These are phyloP conservation scores for Schlechtendalia chinensis DNA, from an alignment of 1,140 invertebrate genomes.

Conservation along the genomic window DNA sequence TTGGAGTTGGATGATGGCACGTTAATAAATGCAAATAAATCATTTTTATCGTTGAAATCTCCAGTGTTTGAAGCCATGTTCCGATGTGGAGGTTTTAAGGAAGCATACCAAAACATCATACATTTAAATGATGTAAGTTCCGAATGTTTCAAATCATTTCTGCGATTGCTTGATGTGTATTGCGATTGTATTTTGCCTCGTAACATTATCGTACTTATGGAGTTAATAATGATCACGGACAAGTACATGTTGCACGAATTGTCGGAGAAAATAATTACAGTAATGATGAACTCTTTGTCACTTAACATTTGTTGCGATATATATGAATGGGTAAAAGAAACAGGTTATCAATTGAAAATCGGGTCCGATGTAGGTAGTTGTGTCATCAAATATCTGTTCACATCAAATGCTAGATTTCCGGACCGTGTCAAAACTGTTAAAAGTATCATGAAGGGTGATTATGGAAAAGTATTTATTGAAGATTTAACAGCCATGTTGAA, in stretches of 20 bases:
- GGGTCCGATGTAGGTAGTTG: conserved; percentile 54
- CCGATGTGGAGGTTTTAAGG: conserved; percentile 63
- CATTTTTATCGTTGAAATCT: conserved; percentile 64
- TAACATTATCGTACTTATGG: conserved; percentile 62
- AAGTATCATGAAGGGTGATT: conserved; percentile 54
- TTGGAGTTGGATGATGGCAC: conserved; percentile 67
- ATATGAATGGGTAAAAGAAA: conserved; percentile 57
- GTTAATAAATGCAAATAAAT: conserved; percentile 62
- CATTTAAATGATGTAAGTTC: conserved; percentile 52
- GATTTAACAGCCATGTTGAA: conserved; percentile 55
- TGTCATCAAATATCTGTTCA: conserved; percentile 57
- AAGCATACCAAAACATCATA: conserved; percentile 61
- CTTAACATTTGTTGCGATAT: conserved; percentile 57
- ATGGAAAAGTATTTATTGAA: conserved; percentile 56
- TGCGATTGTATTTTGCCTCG: conserved; percentile 55
- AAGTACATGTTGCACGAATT: conserved; percentile 65
- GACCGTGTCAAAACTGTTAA: conserved; percentile 56
- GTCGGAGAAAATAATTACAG: conserved; percentile 58
- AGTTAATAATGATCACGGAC: conserved; percentile 66
- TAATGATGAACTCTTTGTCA: conserved; percentile 56
- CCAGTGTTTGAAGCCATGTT: conserved; percentile 68
- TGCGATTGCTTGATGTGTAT: conserved; percentile 51
- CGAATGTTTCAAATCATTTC: conserved; percentile 51
- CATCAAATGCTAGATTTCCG: conserved; percentile 54
- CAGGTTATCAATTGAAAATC: conserved; percentile 53